Evolutionary conservation across 2,888 invertebrate species (phyloP).

Genomic region (Dermolepida albohirtum): DNA sequence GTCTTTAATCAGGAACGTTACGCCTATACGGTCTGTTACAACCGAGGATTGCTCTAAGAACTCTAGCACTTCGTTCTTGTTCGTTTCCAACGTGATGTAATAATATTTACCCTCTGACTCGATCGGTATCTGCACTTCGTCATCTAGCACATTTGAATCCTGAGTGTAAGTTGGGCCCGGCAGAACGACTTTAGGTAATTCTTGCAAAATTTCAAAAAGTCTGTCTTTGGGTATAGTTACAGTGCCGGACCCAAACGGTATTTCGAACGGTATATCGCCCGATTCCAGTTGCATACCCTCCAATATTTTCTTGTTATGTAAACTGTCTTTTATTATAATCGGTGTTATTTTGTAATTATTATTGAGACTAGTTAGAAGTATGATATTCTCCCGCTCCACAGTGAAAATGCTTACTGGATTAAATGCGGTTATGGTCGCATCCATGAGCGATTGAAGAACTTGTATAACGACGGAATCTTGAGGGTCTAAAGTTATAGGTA

Average conservation of each 20-base stretch:
- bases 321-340: not conserved
- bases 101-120: not conserved
- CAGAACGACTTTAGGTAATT: no score
- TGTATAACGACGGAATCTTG: not conserved
- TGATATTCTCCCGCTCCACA: not conserved
- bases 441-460: not conserved
- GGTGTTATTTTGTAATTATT: not conserved
- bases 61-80: no score
- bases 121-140: not conserved
- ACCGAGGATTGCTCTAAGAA: no score
- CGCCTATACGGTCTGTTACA: no score
- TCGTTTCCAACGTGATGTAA: not conserved
- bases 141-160: no score
- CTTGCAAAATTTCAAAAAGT: no score
- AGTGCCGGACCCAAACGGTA: not conserved
- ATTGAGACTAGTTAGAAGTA: not conserved
- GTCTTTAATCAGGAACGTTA: no score
- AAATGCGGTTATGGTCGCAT: not conserved
- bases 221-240: not conserved
- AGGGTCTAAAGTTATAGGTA: not conserved
- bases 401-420: not conserved
- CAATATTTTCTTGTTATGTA: not conserved
- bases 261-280: not conserved
- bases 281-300: not conserved
- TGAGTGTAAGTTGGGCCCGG: no score